Evolutionary conservation across 2,888 invertebrate genomes (phyloP), one percentile per base, ranked within the genome.

Genomic region (Idaea biselata): DNA sequence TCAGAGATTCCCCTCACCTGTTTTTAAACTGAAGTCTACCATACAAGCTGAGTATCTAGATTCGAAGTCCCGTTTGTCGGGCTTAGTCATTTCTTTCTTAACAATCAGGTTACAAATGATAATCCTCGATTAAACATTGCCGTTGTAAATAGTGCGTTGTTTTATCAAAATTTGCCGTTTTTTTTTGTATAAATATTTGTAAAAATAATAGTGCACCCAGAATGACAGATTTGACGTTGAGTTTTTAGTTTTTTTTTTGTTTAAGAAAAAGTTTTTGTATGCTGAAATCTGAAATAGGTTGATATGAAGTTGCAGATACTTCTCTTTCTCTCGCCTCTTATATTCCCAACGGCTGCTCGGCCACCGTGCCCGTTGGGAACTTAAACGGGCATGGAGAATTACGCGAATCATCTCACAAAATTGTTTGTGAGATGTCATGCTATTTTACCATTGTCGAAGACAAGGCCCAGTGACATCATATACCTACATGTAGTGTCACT

Each of bases 41-140:
- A 91, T 89, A 68, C 92, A 92, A 63, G 88, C 85, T 18, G 82
- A 75, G 74, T 89, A 91, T 76, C 91, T 82, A 33, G 86, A 86
- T 73, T 90, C 91, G 63, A 91, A 91, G 62, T 85, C 82, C 62
- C 91, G 80, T 16, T 72, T 81, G 68, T 91, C 89, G 60, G 74
- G 64, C 77, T 83, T 83, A 82, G 77, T 79, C 87, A 87, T 88
- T 63, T 82, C 83, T 80, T 71, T 68, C 63, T 67, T 59, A 61
- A 70, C 62, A 67, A 67, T 75, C 80, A 82, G 65, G 79, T 79
- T 59, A 71, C 68, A 66, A 68, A 73, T 33, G 55, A 58, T n/a
- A 33, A 57, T 61, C 61, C 66, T 65, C 58, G 63, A 68, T 67
- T 67, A 73, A 68, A 71, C 74, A 79, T 78, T 67, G 67, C 66